phyloP scores from a whole-genome alignment of 2,797 vertebrate species.

The Alca torda region DNA sequence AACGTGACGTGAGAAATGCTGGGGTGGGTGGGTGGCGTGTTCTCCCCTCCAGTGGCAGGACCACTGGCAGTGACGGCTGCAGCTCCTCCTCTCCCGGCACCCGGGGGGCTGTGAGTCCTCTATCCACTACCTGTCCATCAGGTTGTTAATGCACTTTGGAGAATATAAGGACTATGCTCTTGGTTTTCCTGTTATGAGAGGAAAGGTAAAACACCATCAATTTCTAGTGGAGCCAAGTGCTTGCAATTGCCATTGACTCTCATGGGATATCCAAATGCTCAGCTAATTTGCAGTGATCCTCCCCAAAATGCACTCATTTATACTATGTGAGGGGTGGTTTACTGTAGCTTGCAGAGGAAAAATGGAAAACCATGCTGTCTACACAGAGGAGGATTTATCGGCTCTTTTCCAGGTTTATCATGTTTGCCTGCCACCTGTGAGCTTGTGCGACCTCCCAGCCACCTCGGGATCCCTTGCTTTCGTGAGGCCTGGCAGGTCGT shows the following conservation, averaged over 20 bases:
- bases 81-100: background rate
- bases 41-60: background rate
- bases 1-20: rapidly evolving
- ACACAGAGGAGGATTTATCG: background rate
- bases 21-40: background rate
- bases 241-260: background rate
- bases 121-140: background rate
- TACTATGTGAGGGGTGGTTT: background rate
- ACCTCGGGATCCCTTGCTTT: background rate
- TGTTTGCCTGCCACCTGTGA: background rate
- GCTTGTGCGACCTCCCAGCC: background rate
- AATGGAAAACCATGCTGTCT: background rate
- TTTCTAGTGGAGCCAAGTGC: background rate
- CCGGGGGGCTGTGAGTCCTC: background rate
- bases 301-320: background rate
- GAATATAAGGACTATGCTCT: background rate
- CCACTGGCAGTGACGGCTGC: background rate
- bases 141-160: background rate
- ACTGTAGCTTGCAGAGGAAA: background rate
- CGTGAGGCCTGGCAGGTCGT: rapidly evolving
- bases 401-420: background rate
- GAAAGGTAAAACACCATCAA: background rate
- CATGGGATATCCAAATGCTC: background rate
- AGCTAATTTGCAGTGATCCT: background rate
- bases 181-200: background rate